Evolutionary conservation across 2,113 vertebrate species (phyloP).

Genomic region (Hypanus sabinus): DNA sequence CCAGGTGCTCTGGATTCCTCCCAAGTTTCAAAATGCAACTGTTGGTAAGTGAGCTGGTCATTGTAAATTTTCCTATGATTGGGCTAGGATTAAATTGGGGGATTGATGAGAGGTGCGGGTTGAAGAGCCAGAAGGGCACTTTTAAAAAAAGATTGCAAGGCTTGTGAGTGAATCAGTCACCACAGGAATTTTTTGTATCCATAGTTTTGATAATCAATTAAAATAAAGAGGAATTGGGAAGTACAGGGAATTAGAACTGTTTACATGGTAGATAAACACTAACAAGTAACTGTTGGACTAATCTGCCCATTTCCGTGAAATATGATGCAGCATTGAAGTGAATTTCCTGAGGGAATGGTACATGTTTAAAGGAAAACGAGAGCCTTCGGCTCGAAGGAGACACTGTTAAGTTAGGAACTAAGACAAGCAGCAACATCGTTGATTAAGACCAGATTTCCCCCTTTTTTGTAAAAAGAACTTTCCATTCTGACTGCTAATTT

Average conservation of each 20-base stretch:
- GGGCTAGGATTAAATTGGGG: no score
- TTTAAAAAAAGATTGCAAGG: background rate
- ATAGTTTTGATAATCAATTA: background rate
- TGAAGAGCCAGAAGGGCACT: no score
- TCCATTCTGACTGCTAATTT: background rate
- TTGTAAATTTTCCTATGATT: no score
- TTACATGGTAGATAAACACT: background rate
- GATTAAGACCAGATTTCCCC: background rate
- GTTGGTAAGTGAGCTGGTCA: no score
- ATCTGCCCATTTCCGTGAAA: background rate
- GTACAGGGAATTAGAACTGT: background rate
- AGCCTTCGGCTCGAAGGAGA: background rate
- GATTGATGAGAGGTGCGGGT: no score
- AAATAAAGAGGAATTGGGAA: background rate
- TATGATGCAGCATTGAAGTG: background rate
- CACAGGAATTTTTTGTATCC: background rate
- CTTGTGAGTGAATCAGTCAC: background rate
- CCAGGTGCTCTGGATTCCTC: no score
- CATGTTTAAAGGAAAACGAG: background rate
- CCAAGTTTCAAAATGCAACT: no score
- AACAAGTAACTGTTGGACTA: background rate
- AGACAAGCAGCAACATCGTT: background rate
- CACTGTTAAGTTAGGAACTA: background rate
- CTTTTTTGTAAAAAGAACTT: background rate
- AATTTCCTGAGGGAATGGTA: background rate